Evolutionary conservation across 2,888 invertebrate genomes (phyloP).

Genomic region (Drosophila prolongata): DNA sequence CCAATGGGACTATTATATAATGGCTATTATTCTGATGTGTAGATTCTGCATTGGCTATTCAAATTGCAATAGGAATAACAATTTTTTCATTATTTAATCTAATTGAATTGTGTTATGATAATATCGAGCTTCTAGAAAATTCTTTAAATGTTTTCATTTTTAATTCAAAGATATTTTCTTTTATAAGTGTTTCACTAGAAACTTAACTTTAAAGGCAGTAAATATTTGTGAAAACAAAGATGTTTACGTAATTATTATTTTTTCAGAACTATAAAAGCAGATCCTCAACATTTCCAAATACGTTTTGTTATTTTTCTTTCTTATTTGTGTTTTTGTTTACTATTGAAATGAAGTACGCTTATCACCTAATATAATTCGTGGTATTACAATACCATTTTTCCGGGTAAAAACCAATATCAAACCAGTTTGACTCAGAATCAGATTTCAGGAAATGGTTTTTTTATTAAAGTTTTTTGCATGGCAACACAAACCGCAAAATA

Average conservation of each 20-base stretch:
- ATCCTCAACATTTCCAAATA: no score
- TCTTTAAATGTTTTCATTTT: not conserved
- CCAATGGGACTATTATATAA: slow-evolving; percentile 12
- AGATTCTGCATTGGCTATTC: not conserved
- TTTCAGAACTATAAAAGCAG: no score
- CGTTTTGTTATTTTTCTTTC: no score
- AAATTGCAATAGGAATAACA: not conserved
- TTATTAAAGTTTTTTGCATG: slow-evolving; percentile 3
- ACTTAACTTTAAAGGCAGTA: no score
- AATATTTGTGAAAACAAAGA: no score
- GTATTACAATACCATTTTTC: not conserved
- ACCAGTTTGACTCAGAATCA: slow-evolving; percentile 4
- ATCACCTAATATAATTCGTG: not conserved
- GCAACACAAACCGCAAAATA: slow-evolving; percentile 8
- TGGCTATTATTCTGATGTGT: slow-evolving; percentile 4
- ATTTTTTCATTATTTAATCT: not conserved
- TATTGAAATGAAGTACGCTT: not conserved
- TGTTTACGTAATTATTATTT: no score
- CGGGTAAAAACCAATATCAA: not conserved
- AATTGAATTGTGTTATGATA: not conserved
- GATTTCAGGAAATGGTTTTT: not conserved
- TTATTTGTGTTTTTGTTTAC: no score
- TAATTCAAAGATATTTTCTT: not conserved
- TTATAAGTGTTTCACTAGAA: no score
- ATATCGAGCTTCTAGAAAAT: not conserved